Evolutionary conservation across 2,888 invertebrate species (phyloP), one percentile per base, ranked within the genome.

Genomic region (Leuctra nigra): DNA sequence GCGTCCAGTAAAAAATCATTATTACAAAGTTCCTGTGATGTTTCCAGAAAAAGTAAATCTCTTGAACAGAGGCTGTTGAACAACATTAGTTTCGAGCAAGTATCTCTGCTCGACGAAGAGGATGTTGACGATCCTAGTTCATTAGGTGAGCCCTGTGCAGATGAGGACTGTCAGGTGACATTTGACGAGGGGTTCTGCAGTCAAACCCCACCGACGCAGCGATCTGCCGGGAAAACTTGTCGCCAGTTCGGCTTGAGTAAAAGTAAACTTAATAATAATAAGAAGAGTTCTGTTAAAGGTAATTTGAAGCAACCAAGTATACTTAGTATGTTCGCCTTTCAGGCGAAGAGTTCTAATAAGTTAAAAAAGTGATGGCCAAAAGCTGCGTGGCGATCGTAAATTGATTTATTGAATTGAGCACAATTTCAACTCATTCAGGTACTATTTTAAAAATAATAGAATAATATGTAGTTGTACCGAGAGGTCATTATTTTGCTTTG

Each of bases 311-410:
- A 79, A 63, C 83, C 82, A 53, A 79, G 80, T 25, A 73, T 82
- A 63, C 67, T 85, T n/a, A 80, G 78, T 68, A 82, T 75, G 73
- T 85, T 81, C 69, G 84, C 83, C 20, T 84, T 84, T 66, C 76
- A 82, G 23, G 35, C 13, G 2, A 50, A 50, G 4, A 13, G 20
- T 47, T 7, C 11, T 20, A 44, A 44, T n/a, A n/a, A n/a, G n/a
- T n/a, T n/a, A n/a, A n/a, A n/a, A n/a, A n/a, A n/a, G n/a, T n/a
- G n/a, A n/a, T n/a, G n/a, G n/a, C n/a, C n/a, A n/a, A n/a, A n/a
- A n/a, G n/a, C n/a, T n/a, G n/a, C n/a, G n/a, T n/a, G n/a, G n/a
- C n/a, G n/a, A n/a, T n/a, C n/a, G n/a, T n/a, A n/a, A n/a, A n/a
- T n/a, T n/a, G n/a, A n/a, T n/a, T n/a, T n/a, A n/a, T n/a, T n/a